These are phyloP conservation scores for Passer montanus DNA, from an alignment of 2,113 vertebrate species.

Conservation along the genomic window DNA sequence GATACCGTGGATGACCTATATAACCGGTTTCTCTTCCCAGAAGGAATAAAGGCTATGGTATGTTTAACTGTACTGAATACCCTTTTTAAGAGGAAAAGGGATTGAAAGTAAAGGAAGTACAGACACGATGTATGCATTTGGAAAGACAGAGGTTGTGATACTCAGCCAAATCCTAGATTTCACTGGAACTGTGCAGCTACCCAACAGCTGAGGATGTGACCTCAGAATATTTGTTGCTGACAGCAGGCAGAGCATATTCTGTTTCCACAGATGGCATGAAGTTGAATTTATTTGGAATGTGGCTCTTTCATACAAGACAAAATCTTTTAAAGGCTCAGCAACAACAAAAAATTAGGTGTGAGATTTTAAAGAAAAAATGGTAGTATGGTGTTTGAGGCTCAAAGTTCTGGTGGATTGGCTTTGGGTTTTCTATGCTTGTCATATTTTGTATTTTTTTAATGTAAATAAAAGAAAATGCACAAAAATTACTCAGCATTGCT, in stretches of 20 bases:
- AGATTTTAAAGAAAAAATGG: background rate
- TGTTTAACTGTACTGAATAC: constrained; percentile 27
- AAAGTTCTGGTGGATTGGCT: background rate
- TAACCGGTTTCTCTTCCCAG: constrained; percentile 94
- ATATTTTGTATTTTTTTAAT: background rate
- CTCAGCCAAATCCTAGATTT: background rate
- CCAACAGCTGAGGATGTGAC: background rate
- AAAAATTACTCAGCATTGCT: background rate
- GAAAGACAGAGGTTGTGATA: background rate
- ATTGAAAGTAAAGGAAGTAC: background rate
- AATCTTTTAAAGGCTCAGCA: background rate
- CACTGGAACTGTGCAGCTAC: background rate
- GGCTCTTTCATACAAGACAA: background rate
- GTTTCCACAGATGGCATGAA: background rate
- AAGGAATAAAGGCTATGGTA: constrained; percentile 97
- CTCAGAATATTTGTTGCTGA: background rate
- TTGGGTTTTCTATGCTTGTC: background rate
- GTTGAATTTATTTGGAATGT: background rate
- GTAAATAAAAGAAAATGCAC: background rate
- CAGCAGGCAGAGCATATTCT: background rate
- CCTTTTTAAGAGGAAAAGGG: background rate
- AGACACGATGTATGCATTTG: background rate
- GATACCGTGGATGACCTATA: constrained; percentile 95
- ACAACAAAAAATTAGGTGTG: background rate
- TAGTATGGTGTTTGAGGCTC: background rate